A percentile compares a stretch with the other conserved stretches of the same genome.
phyloP scores from a whole-genome alignment of 2,113 vertebrate genomes.

The Platycercus adscitus region DNA sequence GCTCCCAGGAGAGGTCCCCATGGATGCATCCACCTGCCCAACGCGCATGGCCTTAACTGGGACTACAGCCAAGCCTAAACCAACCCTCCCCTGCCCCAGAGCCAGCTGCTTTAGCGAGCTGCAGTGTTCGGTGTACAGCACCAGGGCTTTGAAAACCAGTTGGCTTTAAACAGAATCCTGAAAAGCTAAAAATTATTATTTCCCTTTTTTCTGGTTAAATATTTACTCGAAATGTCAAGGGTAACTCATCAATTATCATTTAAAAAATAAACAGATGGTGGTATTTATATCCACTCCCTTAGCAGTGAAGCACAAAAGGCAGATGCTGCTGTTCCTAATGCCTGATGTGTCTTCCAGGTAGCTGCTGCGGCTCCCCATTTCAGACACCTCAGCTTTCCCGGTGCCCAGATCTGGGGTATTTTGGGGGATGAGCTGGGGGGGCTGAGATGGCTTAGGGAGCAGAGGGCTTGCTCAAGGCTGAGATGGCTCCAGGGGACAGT shows the following conservation, averaged over 20 bases:
- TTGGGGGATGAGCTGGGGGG: not conserved
- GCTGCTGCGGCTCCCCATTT: not conserved
- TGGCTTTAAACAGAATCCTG: not conserved
- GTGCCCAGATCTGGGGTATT: not conserved
- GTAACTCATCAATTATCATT: slow-evolving; percentile 23
- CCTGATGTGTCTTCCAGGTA: not conserved
- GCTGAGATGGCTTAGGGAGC: not conserved
- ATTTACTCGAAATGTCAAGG: slow-evolving; percentile 40
- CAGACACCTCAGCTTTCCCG: not conserved
- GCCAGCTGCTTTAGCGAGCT: not conserved
- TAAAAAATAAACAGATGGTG: slow-evolving; percentile 44
- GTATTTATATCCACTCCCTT: slow-evolving; percentile 29
- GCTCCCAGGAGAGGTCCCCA: not conserved
- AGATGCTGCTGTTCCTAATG: not conserved
- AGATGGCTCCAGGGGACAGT: not conserved
- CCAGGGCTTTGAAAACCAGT: not conserved
- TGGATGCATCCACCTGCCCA: not conserved
- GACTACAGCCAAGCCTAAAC: not conserved
- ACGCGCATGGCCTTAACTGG: not conserved
- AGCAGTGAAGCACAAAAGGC: slow-evolving; percentile 13
- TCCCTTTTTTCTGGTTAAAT: slow-evolving; percentile 15
- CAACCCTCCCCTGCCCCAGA: not conserved
- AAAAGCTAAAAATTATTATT: slow-evolving; percentile 10
- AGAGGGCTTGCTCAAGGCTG: not conserved
- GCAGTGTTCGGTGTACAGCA: not conserved